Percentiles rank a stretch among this genome's conserved stretches.
Conservation (phyloP, 1,140 invertebrate species). For the Teleopsis dalmanni region DNA sequence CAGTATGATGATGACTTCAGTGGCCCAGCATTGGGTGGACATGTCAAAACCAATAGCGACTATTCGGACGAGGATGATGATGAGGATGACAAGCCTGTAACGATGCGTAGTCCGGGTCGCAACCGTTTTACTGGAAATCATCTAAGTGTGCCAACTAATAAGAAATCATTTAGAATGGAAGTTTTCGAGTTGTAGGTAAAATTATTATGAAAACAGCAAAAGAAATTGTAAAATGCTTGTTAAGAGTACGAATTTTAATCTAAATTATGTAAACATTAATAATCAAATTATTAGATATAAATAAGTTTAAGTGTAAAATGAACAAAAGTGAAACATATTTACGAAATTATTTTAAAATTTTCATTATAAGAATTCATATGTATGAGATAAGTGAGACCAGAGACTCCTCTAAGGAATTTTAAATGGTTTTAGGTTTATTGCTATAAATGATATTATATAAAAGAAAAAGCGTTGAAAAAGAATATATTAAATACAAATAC, state of each 20-base stretch:
- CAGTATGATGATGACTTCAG: slow-evolving; percentile 40
- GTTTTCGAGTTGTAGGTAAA: slow-evolving; percentile 41
- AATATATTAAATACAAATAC: no score
- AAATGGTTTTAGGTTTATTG: no score
- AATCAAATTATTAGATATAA: background rate
- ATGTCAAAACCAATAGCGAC: slow-evolving; percentile 38
- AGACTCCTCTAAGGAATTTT: no score
- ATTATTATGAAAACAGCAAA: no score
- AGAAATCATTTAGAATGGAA: slow-evolving; percentile 37
- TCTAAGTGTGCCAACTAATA: slow-evolving; percentile 41
- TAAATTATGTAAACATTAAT: background rate
- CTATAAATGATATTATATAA: no score
- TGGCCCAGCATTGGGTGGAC: slow-evolving; percentile 40
- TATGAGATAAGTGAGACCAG: no score
- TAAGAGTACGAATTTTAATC: no score
- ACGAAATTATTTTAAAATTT: background rate
- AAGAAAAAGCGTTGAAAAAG: no score
- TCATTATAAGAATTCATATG: no score
- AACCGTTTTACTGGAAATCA: slow-evolving; percentile 22
- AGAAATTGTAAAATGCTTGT: no score
- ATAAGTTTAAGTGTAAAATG: no score
- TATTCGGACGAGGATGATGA: slow-evolving; percentile 40
- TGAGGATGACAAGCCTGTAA: slow-evolving; percentile 40
- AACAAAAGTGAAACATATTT: background rate
- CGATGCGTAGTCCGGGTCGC: slow-evolving; percentile 35